phyloP scores from a whole-genome alignment of 2,797 vertebrate genomes.

The Enteromius fasciolatus region DNA sequence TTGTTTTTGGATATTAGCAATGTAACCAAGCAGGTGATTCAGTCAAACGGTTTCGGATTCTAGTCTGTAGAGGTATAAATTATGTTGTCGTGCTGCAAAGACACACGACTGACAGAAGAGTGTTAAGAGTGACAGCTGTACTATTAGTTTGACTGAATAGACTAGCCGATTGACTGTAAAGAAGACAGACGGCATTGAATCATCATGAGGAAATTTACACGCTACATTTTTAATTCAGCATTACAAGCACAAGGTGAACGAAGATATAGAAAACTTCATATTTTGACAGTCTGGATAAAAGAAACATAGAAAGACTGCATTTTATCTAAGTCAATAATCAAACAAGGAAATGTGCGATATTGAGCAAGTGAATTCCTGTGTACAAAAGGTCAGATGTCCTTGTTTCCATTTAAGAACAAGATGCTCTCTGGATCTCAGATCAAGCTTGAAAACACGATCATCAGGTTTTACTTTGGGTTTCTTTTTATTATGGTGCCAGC shows the following conservation, averaged over 20 bases:
- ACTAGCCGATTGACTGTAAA: background rate
- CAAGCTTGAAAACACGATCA: conserved; percentile 14
- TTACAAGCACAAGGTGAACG: background rate
- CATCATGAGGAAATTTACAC: background rate
- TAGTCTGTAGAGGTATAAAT: background rate
- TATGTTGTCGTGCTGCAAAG: conserved; percentile 26
- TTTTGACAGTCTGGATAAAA: background rate
- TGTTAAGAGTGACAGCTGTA: conserved; percentile 24
- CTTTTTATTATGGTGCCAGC: background rate
- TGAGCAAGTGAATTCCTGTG: background rate
- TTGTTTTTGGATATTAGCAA: conserved; percentile 34
- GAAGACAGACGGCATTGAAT: background rate
- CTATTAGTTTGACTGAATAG: conserved; percentile 8
- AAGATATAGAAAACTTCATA: background rate
- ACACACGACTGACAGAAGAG: conserved; percentile 13
- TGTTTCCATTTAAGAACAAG: background rate
- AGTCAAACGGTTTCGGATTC: conserved; percentile 11
- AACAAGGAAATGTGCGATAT: background rate
- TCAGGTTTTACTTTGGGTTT: background rate
- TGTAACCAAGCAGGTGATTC: conserved; percentile 22
- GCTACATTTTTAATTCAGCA: background rate
- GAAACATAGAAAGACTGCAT: background rate
- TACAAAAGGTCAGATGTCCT: background rate
- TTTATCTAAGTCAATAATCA: background rate
- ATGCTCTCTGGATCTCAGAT: background rate